Conservation (phyloP, 2,888 invertebrate genomes). For the Drosophila subquinaria region DNA sequence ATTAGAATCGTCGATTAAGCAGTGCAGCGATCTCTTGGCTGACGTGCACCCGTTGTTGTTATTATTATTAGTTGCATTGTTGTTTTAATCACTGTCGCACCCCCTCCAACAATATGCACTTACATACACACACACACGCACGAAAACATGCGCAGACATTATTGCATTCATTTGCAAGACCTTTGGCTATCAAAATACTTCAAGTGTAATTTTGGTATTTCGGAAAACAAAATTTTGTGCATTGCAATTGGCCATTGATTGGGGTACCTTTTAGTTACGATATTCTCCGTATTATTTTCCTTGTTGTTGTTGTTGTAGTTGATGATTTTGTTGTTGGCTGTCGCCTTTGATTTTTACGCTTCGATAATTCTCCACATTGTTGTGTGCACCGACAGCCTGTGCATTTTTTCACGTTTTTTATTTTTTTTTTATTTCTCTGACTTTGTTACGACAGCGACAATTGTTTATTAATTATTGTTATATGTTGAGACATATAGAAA, state of each 20-base stretch:
- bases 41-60: slow-evolving; percentile 30
- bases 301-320: slow-evolving; percentile 35
- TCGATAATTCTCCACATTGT: slow-evolving; percentile 69
- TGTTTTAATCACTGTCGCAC: slow-evolving; percentile 22
- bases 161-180: slow-evolving; percentile 40
- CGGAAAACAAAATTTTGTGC: slow-evolving; percentile 37
- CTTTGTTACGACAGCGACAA: slow-evolving; percentile 43
- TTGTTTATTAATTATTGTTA: slow-evolving; percentile 42
- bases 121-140: slow-evolving; percentile 18
- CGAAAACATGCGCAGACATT: slow-evolving; percentile 30
- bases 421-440: slow-evolving; percentile 15
- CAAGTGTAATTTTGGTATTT: slow-evolving; percentile 38
- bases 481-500: slow-evolving; percentile 50
- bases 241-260: slow-evolving; percentile 36
- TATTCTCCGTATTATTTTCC: slow-evolving; percentile 58
- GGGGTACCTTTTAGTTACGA: slow-evolving; percentile 68
- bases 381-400: slow-evolving; percentile 56
- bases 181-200: slow-evolving; percentile 46
- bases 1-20: slow-evolving; percentile 27
- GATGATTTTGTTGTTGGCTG: slow-evolving; percentile 34
- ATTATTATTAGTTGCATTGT: slow-evolving; percentile 28
- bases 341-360: slow-evolving; percentile 73
- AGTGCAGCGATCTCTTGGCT: slow-evolving; percentile 30
- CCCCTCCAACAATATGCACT: slow-evolving; percentile 19
- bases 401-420: slow-evolving; percentile 55